Conservation (phyloP, 2,113 vertebrate species). For the Toxotes jaculatrix region DNA sequence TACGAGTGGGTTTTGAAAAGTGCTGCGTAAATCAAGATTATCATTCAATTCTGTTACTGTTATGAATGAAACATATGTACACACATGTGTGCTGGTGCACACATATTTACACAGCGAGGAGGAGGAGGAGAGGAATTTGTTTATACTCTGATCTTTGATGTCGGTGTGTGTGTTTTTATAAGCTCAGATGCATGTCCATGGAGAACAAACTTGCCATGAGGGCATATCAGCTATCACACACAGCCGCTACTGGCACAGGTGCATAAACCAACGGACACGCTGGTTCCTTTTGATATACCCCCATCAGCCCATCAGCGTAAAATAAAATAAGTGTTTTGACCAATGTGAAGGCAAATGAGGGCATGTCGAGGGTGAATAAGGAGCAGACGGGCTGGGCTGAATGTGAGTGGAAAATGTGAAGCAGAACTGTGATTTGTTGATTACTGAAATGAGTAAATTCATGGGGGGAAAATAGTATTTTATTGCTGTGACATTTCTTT, state of each 20-base stretch:
- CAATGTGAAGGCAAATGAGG: conserved; percentile 63
- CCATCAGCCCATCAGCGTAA: conserved; percentile 55
- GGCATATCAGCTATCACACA: conserved; percentile 76
- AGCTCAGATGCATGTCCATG: conserved; percentile 67
- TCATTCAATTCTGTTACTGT: conserved; percentile 24
- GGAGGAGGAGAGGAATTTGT: conserved; percentile 34
- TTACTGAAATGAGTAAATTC: conserved; percentile 52
- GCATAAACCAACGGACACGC: conserved; percentile 71
- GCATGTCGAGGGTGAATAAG: conserved; percentile 45
- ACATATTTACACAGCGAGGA: conserved; percentile 17
- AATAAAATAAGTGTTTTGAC: conserved; percentile 64
- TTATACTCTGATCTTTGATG: conserved; percentile 63
- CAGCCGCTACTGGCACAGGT: conserved; percentile 73
- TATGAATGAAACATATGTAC: conserved; percentile 22
- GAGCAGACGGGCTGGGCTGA: conserved; percentile 38
- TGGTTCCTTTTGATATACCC: conserved; percentile 65
- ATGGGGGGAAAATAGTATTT: conserved; percentile 55
- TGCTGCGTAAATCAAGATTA: conserved; percentile 39
- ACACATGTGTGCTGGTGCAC: conserved; percentile 1
- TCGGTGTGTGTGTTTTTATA: conserved; percentile 67
- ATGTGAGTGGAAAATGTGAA: conserved; percentile 49
- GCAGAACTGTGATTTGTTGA: conserved; percentile 53
- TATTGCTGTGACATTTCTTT: conserved; percentile 51
- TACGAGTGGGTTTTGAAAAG: conserved; percentile 47
- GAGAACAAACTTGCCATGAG: conserved; percentile 67